Evolutionary conservation across 2,797 vertebrate species (phyloP).

Genomic region (Leucoraja ocellata): DNA sequence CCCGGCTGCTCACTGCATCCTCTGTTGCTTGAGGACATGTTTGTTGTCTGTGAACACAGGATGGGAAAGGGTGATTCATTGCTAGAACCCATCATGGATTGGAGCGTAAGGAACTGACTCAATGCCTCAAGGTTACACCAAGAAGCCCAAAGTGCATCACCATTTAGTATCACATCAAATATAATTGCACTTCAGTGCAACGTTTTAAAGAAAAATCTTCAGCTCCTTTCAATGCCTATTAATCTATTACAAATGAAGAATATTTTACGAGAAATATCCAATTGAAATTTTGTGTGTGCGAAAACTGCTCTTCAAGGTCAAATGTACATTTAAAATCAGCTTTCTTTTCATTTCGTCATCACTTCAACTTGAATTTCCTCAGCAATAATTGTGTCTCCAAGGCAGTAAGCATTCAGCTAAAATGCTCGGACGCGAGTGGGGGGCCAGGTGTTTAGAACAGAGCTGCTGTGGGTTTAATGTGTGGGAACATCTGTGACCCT

Average conservation of each 20-base stretch:
- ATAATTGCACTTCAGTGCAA: not conserved
- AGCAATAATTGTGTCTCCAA: not conserved
- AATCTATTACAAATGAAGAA: not conserved
- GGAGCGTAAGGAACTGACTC: no score
- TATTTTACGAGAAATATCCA: not conserved
- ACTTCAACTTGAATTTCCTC: constrained; percentile 10
- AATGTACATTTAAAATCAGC: not conserved
- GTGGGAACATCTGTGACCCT: constrained; percentile 7
- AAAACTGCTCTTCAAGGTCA: constrained; percentile 9
- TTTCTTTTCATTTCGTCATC: not conserved
- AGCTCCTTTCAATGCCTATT: not conserved
- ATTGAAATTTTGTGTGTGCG: not conserved
- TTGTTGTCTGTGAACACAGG: no score
- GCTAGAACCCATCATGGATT: no score
- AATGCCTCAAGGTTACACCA: no score
- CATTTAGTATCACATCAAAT: not conserved
- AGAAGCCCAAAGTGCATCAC: no score
- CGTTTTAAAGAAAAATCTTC: not conserved
- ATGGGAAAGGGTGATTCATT: no score
- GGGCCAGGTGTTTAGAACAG: constrained; percentile 23
- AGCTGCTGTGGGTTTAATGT: not conserved
- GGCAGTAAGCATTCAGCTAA: not conserved
- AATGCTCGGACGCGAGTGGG: not conserved
- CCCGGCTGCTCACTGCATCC: no score
- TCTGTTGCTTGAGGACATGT: no score